Evolutionary conservation across 2,888 invertebrate genomes (phyloP), one percentile per base, ranked within the genome.

Genomic region (Linyphia triangularis): DNA sequence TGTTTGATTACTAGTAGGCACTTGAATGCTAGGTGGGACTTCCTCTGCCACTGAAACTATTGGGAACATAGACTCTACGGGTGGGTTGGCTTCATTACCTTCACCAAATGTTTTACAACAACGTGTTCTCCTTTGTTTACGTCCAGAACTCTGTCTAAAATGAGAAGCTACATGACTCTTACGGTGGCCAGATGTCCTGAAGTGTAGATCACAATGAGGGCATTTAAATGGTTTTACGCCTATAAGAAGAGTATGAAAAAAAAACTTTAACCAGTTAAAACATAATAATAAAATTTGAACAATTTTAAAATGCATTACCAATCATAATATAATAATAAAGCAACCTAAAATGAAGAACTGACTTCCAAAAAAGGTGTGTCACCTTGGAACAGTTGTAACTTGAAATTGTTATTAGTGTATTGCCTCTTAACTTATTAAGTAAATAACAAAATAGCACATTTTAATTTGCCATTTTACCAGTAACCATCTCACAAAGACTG

Each of bases 131-230:
- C 75, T 88, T 9, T 72, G 65, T 89, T 85, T 26, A 85, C 90
- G 65, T 84, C 65, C 63, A 16, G 79, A n/a, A 19, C 61, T 43
- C 16, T 81, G 43, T 92, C 91, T 89, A 24, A 89, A 81, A 90
- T 95, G 95, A 9, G 93, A 93, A 22, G 93, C 90, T 83, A 95
- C 93, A 91, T 96, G 96, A 37, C 94, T 94, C 91, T 95, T 95
- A 43, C 95, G 93, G 91, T 95, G 95, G 0, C 95, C 95, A 0
- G 95, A 94, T 0, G 95, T 96, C 63, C 95, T 93, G 92, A 96
- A 96, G 88, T 93, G 93, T 89, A 94, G 92, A 16, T 94, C 93
- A 92, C 98, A 98, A 92, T 97, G 95, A 0, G 96, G 96, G 93
- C 98, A 98, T 78, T 94, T 94, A 93, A 96, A 97, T 1, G 94